Conservation (phyloP, 2,797 vertebrate species). For the Eleutherodactylus coqui region DNA sequence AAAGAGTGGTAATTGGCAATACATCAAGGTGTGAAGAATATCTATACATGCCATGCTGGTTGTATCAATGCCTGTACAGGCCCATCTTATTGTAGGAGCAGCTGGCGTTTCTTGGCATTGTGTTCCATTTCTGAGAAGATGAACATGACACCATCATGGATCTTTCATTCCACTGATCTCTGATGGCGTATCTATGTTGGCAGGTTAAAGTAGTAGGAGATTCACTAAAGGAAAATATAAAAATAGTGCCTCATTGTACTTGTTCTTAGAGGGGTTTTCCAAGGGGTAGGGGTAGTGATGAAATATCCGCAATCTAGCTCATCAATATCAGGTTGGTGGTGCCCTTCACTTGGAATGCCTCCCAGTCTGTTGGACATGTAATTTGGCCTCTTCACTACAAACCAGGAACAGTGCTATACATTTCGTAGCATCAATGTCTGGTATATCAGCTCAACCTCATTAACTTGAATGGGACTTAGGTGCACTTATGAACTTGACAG, state of each 20-base stretch:
- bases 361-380: no score
- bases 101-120: background rate
- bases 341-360: no score
- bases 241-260: background rate
- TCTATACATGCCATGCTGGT: background rate
- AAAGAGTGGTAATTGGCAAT: conserved; percentile 6
- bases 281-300: no score
- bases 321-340: no score
- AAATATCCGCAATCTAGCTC: no score
- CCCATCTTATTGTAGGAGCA: background rate
- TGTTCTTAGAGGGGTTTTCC: no score
- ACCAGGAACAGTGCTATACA: no score
- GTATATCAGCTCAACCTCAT: no score
- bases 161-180: background rate
- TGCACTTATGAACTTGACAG: no score
- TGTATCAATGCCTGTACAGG: conserved; percentile 5
- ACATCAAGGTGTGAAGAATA: conserved; percentile 1
- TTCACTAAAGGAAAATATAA: background rate
- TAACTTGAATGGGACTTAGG: no score
- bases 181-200: background rate
- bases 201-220: background rate
- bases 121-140: background rate
- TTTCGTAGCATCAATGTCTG: no score
- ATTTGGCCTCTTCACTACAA: no score
- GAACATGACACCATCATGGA: background rate